Evolutionary conservation across 2,113 vertebrate genomes (phyloP), one percentile per base, ranked within the genome.

Genomic region (Microcebus tavaratra): DNA sequence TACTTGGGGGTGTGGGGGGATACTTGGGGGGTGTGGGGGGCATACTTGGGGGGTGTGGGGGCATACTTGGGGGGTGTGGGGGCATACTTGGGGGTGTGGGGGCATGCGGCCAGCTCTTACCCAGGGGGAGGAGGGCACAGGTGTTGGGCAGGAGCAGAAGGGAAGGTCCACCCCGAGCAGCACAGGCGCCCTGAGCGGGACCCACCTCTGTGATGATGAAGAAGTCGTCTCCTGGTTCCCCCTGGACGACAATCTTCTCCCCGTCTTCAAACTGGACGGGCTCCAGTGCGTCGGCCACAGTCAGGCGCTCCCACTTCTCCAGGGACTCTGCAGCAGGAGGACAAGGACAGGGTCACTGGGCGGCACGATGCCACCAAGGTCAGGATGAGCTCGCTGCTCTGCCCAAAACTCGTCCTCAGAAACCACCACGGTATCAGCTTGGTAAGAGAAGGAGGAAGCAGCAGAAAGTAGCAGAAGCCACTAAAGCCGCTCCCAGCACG

Each of bases 291-390:
- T 99, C 99, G 0, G 99, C 99, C 97, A 99, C 99, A 0, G 99
- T 99, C 98, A 99, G 98, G 55, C 99, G 98, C 94, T 99, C 99
- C 99, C 99, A 99, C 98, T 99, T 99, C 97, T 99, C 99, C 98
- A 99, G 98, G 61, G 99, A 99, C 98, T 99, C 99, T 99, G 96
- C 73, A 76, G 96, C 11, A 73, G 83, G 82, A 91, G 84, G 75
- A 45, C 79, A 36, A 23, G 48, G 42, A 67, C 20, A 75, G 13
- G 3, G 45, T 96, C 90, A 85, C 79, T 10, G 0, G 3, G 31
- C 11, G 42, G 25, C 45, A 21, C 48, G 29, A n/a, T 31, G 50
- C 11, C 29, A 34, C 17, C 61, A 63, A 12, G 76, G n/a, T 18
- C 18, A 55, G 20, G 50, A n/a, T 50, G 13, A 53, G 20, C 50